Conservation (phyloP, 2,113 vertebrate species). For the Lates calcarifer region DNA sequence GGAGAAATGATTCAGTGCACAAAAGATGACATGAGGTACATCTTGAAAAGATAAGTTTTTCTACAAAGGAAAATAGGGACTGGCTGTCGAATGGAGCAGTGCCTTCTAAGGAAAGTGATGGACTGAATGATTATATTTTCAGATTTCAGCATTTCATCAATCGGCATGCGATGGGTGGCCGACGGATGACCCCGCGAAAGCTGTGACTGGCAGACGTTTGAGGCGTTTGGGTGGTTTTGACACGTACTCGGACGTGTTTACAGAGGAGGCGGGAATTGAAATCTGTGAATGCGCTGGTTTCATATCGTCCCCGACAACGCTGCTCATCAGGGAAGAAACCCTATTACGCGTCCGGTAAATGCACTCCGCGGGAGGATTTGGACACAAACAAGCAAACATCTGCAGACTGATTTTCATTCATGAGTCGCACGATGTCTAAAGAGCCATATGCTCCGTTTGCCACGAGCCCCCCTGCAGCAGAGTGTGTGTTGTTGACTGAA, state of each 20-base stretch:
- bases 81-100: conserved; percentile 10
- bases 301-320: conserved; percentile 9
- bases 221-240: conserved; percentile 44
- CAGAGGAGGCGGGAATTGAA: conserved; percentile 21
- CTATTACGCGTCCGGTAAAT: conserved; percentile 25
- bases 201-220: conserved; percentile 31
- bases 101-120: conserved; percentile 27
- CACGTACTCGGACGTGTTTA: conserved; percentile 26
- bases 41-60: conserved; percentile 28
- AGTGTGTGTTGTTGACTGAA: conserved; percentile 41
- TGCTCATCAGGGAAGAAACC: conserved; percentile 1
- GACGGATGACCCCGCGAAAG: conserved; percentile 30
- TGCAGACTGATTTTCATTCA: conserved; percentile 50
- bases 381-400: conserved; percentile 36
- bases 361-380: background rate
- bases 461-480: conserved; percentile 30
- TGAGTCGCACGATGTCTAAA: conserved; percentile 33
- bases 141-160: conserved; percentile 21
- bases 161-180: conserved; percentile 6
- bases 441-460: conserved; percentile 38
- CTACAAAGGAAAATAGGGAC: conserved; percentile 9
- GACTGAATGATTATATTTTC: conserved; percentile 31
- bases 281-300: conserved; percentile 23
- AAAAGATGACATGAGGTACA: conserved; percentile 33
- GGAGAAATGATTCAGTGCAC: conserved; percentile 41